phyloP scores from a whole-genome alignment of 1,140 invertebrate species.

The Dendrolimus kikuchii region DNA sequence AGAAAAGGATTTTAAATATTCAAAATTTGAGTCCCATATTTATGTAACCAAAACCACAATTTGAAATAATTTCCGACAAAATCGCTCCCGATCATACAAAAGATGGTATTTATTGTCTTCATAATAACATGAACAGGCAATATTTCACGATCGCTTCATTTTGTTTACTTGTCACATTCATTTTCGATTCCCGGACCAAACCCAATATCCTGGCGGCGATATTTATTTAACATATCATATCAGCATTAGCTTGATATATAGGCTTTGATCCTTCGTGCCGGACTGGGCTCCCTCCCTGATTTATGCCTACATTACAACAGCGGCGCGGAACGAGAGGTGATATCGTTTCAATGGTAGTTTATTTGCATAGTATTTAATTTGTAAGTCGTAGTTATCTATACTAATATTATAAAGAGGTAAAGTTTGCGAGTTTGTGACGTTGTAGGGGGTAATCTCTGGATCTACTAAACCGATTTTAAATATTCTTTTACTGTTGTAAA shows the following conservation, averaged over 20 bases:
- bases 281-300: slow-evolving; percentile 31
- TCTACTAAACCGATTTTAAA: no score
- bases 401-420: no score
- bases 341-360: slow-evolving; percentile 1
- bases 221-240: slow-evolving; percentile 70
- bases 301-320: slow-evolving; percentile 45
- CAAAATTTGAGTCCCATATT: no score
- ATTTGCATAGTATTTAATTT: background rate
- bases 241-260: slow-evolving; percentile 68
- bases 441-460: no score
- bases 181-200: slow-evolving; percentile 47
- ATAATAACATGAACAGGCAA: slow-evolving; percentile 2
- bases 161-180: slow-evolving; percentile 55
- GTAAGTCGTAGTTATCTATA: no score
- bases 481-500: no score
- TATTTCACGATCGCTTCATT: slow-evolving; percentile 24
- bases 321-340: slow-evolving; percentile 10
- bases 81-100: background rate
- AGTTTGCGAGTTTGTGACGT: no score
- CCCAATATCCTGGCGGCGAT: slow-evolving; percentile 59
- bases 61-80: no score
- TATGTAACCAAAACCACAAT: no score
- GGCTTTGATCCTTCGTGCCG: slow-evolving; percentile 42
- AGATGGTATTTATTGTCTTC: background rate
- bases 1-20: no score